A percentile compares a stretch with the other conserved stretches of the same genome.
These are phyloP conservation scores for Rhingia campestris DNA, from an alignment of 2,888 invertebrate species.

Conservation along the genomic window DNA sequence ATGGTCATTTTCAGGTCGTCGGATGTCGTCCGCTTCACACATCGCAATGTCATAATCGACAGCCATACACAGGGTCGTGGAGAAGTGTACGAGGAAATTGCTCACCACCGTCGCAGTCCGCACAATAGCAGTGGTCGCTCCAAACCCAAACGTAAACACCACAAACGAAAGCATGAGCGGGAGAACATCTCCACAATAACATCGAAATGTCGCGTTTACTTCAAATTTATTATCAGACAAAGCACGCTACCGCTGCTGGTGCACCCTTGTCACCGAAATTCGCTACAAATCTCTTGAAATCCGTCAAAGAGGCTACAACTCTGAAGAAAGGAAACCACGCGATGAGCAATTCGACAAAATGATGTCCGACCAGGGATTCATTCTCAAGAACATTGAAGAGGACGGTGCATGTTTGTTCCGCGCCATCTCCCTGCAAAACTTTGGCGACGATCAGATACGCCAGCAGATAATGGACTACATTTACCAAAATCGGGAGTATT, in stretches of 20 bases:
- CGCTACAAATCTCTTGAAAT: conserved; percentile 78
- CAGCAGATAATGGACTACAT: conserved; percentile 95
- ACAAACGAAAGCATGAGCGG: conserved; percentile 80
- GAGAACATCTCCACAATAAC: conserved; percentile 77
- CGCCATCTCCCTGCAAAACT: conserved; percentile 94
- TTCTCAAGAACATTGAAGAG: conserved; percentile 92
- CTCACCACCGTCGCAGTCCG: conserved; percentile 82
- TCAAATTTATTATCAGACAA: conserved; percentile 46
- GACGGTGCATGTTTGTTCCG: conserved; percentile 95
- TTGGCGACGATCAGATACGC: conserved; percentile 91
- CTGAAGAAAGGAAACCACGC: conserved; percentile 86
- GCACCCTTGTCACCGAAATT: conserved; percentile 48
- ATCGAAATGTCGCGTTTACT: conserved; percentile 75
- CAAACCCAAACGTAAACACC: conserved; percentile 81
- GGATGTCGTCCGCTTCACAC: conserved; percentile 74
- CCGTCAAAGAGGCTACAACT: conserved; percentile 85
- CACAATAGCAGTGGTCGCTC: conserved; percentile 80
- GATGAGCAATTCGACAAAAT: conserved; percentile 88
- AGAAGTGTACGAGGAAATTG: conserved; percentile 81
- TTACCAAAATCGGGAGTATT: conserved; percentile 92
- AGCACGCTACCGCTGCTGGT: conserved; percentile 23
- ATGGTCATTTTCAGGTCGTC: conserved; percentile 75
- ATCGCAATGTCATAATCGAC: conserved; percentile 81
- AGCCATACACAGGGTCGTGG: conserved; percentile 80
- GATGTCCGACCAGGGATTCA: conserved; percentile 88